These are phyloP conservation scores for Chrysolina haemoptera DNA, from an alignment of 2,888 invertebrate species.

Conservation along the genomic window DNA sequence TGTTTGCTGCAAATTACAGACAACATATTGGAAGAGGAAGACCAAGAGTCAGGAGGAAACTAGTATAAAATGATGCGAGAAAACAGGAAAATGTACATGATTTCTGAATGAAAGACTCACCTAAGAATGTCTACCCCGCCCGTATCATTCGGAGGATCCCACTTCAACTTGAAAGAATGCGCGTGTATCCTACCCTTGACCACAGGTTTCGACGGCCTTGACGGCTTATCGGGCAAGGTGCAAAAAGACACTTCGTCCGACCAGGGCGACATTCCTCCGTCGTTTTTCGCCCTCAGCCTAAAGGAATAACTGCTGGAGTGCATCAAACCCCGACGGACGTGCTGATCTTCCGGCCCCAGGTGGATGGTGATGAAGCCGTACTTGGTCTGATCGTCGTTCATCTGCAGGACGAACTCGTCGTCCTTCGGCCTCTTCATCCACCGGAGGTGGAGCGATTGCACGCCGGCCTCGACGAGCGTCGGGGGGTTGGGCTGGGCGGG, in stretches of 20 bases:
- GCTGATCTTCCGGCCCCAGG: constrained; percentile 77
- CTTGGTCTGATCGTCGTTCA: constrained; percentile 73
- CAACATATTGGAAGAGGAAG: too few species aligned
- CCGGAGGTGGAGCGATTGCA: constrained; percentile 78
- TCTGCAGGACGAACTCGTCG: constrained; percentile 87
- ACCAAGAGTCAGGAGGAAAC: too few species aligned
- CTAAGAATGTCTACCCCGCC: constrained; percentile 81
- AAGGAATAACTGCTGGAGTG: constrained; percentile 36
- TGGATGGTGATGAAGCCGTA: constrained; percentile 76
- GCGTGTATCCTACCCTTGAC: constrained; percentile 88
- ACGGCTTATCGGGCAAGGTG: constrained; percentile 86
- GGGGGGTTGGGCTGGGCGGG: constrained; percentile 87
- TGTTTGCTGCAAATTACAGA: too few species aligned
- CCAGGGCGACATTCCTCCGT: constrained; percentile 88
- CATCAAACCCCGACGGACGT: constrained; percentile 33
- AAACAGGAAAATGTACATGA: too few species aligned
- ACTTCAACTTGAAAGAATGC: constrained; percentile 84
- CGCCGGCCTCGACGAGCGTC: constrained; percentile 75
- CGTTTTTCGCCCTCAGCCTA: constrained; percentile 84
- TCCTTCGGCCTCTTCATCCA: constrained; percentile 85
- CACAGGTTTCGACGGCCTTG: constrained; percentile 82
- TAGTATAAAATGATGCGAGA: too few species aligned
- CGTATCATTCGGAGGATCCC: constrained; percentile 85
- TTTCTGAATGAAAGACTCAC: constrained; percentile 59
- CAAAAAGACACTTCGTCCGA: constrained; percentile 83